Evolutionary conservation across 1,140 invertebrate genomes (phyloP).

Genomic region (Scylla paramamosain): DNA sequence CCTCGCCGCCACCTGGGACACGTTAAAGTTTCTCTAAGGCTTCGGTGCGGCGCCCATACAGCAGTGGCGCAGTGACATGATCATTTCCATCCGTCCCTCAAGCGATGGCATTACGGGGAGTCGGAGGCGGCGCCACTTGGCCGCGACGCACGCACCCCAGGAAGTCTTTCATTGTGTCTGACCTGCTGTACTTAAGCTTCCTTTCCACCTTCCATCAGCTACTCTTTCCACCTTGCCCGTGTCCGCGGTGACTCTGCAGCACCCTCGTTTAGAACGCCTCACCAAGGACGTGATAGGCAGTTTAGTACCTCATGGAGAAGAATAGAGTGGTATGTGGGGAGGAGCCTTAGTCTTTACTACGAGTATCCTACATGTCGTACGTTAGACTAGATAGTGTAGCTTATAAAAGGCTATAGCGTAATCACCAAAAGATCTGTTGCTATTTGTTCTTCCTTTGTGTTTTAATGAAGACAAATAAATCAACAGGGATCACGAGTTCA

Average conservation of each 20-base stretch:
- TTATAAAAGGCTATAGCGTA: too few species aligned
- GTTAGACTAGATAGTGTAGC: too few species aligned
- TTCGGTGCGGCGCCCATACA: neutral
- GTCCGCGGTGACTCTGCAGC: neutral
- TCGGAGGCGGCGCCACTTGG: too few species aligned
- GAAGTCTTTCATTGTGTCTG: constrained; percentile 12
- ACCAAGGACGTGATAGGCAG: too few species aligned
- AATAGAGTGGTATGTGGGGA: too few species aligned
- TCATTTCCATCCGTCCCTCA: neutral
- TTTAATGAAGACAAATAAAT: too few species aligned
- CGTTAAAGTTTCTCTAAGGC: neutral
- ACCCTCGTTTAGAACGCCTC: neutral
- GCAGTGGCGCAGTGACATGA: neutral
- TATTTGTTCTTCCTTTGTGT: too few species aligned
- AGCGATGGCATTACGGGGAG: neutral
- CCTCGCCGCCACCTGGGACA: neutral
- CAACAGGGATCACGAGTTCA: too few species aligned
- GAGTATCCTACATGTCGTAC: too few species aligned
- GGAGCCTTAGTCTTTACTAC: too few species aligned
- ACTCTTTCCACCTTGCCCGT: neutral
- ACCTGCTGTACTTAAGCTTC: neutral
- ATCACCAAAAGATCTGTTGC: too few species aligned
- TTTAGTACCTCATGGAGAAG: neutral
- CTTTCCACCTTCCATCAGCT: neutral
- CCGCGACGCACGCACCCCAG: neutral